phyloP scores from a whole-genome alignment of 2,113 vertebrate species.

The Tapirus terrestris region DNA sequence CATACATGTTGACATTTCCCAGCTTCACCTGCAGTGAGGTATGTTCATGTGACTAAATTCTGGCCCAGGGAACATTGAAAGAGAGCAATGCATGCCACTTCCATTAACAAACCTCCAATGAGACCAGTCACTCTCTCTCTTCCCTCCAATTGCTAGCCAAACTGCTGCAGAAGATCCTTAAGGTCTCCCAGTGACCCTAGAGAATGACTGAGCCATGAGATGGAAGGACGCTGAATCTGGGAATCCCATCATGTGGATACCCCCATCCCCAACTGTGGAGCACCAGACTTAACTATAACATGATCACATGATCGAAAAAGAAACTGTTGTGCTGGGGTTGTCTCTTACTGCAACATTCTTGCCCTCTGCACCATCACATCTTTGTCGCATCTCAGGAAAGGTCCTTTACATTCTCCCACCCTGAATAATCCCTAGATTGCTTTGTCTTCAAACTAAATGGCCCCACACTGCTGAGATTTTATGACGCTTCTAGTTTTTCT shows the following conservation, averaged over 20 bases:
- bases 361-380: not conserved
- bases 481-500: not conserved
- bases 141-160: not conserved
- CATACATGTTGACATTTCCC: not conserved
- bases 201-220: not conserved
- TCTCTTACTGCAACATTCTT: too few relatives aligned
- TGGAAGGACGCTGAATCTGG: not conserved
- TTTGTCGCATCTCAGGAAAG: not conserved
- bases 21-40: not conserved
- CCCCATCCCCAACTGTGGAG: not conserved
- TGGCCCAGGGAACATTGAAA: not conserved
- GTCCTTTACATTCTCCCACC: not conserved
- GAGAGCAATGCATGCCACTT: fast-evolving
- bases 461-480: not conserved
- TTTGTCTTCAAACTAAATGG: not conserved
- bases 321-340: not conserved
- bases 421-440: not conserved
- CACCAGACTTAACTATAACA: not conserved
- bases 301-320: not conserved
- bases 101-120: not conserved
- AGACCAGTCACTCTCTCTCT: not conserved
- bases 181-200: not conserved
- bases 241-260: not conserved
- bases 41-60: not conserved
- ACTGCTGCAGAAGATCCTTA: not conserved